A percentile compares a stretch with the other conserved stretches of the same genome.
phyloP scores from a whole-genome alignment of 2,888 invertebrate species.

The Lypha dubia region DNA sequence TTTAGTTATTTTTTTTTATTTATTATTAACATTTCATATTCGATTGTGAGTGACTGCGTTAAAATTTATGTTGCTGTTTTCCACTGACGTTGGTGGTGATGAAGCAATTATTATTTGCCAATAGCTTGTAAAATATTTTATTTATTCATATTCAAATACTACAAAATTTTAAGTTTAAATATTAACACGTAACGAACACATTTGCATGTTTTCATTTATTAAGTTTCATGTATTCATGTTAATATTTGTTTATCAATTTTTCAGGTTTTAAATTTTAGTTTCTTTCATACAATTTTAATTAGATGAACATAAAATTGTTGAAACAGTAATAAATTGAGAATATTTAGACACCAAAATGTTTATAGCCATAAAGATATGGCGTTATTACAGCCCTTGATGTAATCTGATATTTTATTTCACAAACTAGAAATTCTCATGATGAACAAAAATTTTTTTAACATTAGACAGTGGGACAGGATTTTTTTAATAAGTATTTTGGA shows the following conservation, averaged over 20 bases:
- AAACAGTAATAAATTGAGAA: background rate
- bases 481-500: no score
- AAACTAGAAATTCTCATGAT: background rate
- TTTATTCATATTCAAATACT: constrained; percentile 51
- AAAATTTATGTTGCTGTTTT: constrained; percentile 6
- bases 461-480: no score
- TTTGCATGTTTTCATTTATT: background rate
- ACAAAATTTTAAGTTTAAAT: constrained; percentile 31
- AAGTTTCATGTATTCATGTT: background rate
- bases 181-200: constrained; percentile 4
- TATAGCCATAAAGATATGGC: background rate
- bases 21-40: background rate
- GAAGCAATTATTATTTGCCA: constrained; percentile 63
- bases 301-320: constrained; percentile 16
- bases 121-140: constrained; percentile 47
- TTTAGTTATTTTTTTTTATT: background rate
- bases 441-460: no score
- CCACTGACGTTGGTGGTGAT: constrained; percentile 1
- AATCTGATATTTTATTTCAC: background rate
- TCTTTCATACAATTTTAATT: background rate
- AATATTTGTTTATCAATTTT: background rate
- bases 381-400: background rate
- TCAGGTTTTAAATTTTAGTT: background rate
- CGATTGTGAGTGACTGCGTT: background rate
- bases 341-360: background rate